Percentiles rank a stretch among this genome's conserved stretches.
Evolutionary conservation across 2,888 invertebrate genomes (phyloP).

Genomic region (Plagodis dolabraria): DNA sequence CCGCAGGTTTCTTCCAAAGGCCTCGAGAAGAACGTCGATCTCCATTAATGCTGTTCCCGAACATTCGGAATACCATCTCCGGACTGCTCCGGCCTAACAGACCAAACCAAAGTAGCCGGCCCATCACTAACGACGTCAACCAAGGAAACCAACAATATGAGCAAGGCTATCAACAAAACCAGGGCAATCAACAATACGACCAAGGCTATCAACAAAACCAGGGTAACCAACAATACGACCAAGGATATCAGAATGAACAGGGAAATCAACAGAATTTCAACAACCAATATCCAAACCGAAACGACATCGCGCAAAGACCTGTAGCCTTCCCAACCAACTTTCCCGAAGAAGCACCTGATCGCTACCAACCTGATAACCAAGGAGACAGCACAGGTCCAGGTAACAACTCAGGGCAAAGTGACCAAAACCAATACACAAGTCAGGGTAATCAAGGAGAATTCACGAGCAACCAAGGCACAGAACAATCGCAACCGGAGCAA

Average conservation of each 20-base stretch:
- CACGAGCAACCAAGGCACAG: background rate
- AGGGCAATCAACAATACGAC: constrained; percentile 4
- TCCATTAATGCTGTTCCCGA: constrained; percentile 23
- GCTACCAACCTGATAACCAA: constrained; percentile 15
- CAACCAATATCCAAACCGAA: constrained; percentile 17
- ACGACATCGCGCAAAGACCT: constrained; percentile 23
- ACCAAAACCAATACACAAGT: constrained; percentile 1
- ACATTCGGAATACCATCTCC: constrained; percentile 26
- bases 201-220: constrained; percentile 8
- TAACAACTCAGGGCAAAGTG: background rate
- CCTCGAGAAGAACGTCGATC: constrained; percentile 19
- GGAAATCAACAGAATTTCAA: constrained; percentile 3
- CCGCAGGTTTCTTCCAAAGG: constrained; percentile 30
- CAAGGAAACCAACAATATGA: constrained; percentile 7
- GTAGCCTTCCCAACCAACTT: constrained; percentile 32
- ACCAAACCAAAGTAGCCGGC: constrained; percentile 13
- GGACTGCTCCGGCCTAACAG: constrained; percentile 19
- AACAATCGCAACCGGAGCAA: constrained; percentile 1
- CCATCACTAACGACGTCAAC: constrained; percentile 21
- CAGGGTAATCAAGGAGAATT: constrained; percentile 3
- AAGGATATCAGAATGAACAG: constrained; percentile 4
- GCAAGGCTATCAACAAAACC: constrained; percentile 6
- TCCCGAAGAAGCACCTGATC: constrained; percentile 31
- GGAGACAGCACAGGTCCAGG: background rate
- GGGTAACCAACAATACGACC: constrained; percentile 4